Percentiles rank a stretch among this genome's conserved stretches.
These are phyloP conservation scores for Anguilla marmorata DNA, from an alignment of 2,797 vertebrate species.

Conservation along the genomic window DNA sequence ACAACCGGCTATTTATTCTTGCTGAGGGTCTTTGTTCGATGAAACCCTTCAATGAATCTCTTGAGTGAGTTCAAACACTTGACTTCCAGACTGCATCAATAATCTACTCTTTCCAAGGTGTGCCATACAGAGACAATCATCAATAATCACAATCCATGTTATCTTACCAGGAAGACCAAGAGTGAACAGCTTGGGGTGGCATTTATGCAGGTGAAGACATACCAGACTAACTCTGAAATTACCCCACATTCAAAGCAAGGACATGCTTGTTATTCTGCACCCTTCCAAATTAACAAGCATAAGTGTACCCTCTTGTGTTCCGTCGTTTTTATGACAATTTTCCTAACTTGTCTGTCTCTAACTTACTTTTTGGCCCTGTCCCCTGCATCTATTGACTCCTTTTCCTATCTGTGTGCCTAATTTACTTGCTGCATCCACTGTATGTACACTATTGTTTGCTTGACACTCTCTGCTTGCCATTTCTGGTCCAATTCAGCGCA, in stretches of 20 bases:
- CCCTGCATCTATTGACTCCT: background rate
- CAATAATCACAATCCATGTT: too few relatives aligned
- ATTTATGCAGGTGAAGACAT: background rate
- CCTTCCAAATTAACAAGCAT: background rate
- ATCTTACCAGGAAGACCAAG: background rate
- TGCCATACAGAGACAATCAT: background rate
- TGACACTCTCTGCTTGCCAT: background rate
- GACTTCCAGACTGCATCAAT: slow-evolving; percentile 16
- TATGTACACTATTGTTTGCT: background rate
- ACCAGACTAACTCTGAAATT: background rate
- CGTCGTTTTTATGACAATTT: background rate
- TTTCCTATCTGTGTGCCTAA: too few relatives aligned
- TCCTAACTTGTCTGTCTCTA: background rate
- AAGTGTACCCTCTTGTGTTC: background rate
- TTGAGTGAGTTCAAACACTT: slow-evolving; percentile 21
- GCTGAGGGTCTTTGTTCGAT: slow-evolving; percentile 14
- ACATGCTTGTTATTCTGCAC: background rate
- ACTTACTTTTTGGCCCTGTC: background rate
- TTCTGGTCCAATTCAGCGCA: background rate
- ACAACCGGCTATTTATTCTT: slow-evolving; percentile 33
- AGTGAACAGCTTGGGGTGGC: background rate
- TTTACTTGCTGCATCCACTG: background rate
- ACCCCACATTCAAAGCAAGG: background rate
- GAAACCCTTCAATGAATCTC: slow-evolving; percentile 9
- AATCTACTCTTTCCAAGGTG: background rate